These are phyloP conservation scores for Caenorhabditis virilis DNA, from an alignment of 2,888 invertebrate genomes.

Conservation along the genomic window DNA sequence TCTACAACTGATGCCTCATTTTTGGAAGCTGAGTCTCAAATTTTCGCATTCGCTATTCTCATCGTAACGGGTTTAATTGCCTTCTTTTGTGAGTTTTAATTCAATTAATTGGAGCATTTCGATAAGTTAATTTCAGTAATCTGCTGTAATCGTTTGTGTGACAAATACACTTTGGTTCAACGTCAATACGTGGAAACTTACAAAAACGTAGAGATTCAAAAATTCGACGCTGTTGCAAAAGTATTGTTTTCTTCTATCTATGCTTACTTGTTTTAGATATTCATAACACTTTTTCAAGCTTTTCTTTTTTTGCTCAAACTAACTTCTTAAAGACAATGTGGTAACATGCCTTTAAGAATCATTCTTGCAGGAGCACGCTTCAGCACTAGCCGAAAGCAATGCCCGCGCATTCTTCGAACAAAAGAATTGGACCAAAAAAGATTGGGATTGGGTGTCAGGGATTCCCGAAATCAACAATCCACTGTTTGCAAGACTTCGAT, in stretches of 20 bases:
- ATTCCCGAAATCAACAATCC: constrained; percentile 54
- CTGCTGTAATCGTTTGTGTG: constrained; percentile 58
- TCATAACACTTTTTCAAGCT: no score
- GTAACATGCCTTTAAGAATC: constrained; percentile 9
- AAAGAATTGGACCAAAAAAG: constrained; percentile 56
- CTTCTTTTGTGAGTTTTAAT: constrained; percentile 37
- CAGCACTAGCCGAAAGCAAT: constrained; percentile 53
- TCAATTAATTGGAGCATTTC: neutral
- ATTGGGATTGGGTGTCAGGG: constrained; percentile 62
- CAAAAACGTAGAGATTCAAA: constrained; percentile 54
- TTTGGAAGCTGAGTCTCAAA: constrained; percentile 58
- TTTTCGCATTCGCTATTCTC: constrained; percentile 57
- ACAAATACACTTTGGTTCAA: constrained; percentile 62
- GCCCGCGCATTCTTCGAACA: constrained; percentile 57
- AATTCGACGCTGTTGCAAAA: constrained; percentile 57
- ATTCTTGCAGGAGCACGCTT: constrained; percentile 50
- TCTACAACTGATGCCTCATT: constrained; percentile 40
- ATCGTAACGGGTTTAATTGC: constrained; percentile 45
- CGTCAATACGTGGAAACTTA: constrained; percentile 60
- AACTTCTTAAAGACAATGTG: no score
- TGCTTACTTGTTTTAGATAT: no score
- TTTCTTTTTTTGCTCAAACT: no score
- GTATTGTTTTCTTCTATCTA: constrained; percentile 31
- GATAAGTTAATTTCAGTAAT: constrained; percentile 37
- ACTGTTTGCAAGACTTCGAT: constrained; percentile 49